Evolutionary conservation across 2,113 vertebrate genomes (phyloP).

Genomic region (Gorsachius goisagi): DNA sequence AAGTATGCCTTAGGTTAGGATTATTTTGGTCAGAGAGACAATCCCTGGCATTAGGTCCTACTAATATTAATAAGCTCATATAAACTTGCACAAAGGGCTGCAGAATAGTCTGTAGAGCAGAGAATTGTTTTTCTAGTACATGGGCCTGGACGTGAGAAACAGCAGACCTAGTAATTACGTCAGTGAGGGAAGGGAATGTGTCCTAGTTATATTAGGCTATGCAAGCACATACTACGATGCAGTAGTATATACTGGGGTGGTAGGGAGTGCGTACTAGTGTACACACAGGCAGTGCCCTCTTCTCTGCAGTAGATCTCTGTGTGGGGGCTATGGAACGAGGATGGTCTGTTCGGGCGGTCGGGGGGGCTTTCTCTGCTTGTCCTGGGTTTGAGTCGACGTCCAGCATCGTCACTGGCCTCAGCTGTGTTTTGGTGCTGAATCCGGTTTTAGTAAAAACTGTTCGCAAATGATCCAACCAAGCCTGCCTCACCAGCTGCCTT

Average conservation of each 20-base stretch:
- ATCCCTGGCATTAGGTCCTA: neutral
- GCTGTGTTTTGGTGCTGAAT: neutral
- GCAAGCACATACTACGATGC: neutral
- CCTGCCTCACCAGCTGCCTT: neutral
- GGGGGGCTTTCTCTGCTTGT: neutral
- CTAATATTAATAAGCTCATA: neutral
- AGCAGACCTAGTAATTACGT: neutral
- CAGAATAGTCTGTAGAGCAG: neutral
- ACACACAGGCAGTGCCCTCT: neutral
- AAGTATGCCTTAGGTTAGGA: neutral
- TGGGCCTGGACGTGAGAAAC: neutral
- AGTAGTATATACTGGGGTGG: rapidly evolving
- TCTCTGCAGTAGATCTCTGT: neutral
- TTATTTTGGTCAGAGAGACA: neutral
- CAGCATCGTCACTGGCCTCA: neutral
- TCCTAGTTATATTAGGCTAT: neutral
- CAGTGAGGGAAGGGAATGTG: neutral
- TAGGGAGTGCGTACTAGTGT: rapidly evolving
- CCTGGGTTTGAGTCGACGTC: neutral
- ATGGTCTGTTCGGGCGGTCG: neutral
- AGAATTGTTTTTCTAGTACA: neutral
- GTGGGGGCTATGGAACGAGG: neutral
- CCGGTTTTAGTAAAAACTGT: neutral
- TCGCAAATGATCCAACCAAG: neutral
- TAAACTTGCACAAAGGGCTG: neutral